phyloP scores from a whole-genome alignment of 2,113 vertebrate genomes.

The Ibidorhyncha struthersii region DNA sequence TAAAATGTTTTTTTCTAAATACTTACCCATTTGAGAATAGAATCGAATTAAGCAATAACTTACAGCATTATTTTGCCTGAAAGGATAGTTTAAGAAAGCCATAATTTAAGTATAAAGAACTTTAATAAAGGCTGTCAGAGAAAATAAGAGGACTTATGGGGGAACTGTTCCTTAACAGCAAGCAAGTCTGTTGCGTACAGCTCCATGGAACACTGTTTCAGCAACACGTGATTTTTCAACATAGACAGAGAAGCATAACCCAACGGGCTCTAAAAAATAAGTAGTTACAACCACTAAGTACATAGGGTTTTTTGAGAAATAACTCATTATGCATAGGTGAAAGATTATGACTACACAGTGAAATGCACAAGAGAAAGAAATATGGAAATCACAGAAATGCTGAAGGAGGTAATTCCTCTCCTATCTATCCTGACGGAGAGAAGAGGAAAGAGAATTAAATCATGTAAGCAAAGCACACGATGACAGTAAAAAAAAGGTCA shows the following conservation, averaged over 20 bases:
- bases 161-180: neutral
- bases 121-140: constrained; percentile 46
- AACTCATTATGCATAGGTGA: neutral
- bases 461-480: neutral
- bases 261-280: neutral
- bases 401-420: neutral
- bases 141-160: constrained; percentile 37
- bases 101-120: constrained; percentile 40
- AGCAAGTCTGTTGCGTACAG: neutral
- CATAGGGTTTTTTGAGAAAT: neutral
- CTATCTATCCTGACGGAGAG: neutral
- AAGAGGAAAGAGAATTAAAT: neutral
- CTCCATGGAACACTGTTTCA: neutral
- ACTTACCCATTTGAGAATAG: constrained; percentile 26
- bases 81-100: constrained; percentile 31
- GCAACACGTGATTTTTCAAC: neutral
- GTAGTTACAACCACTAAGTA: neutral
- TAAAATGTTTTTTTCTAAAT: constrained; percentile 46
- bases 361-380: neutral
- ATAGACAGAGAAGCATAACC: neutral
- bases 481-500: neutral
- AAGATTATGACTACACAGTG: neutral
- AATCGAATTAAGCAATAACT: constrained; percentile 44
- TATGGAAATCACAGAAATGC: neutral
- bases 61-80: constrained; percentile 27